Base-by-base conservation (phyloP, 92 coral and sea anemone genomes). In the Zoanthus sociatus region DNA sequence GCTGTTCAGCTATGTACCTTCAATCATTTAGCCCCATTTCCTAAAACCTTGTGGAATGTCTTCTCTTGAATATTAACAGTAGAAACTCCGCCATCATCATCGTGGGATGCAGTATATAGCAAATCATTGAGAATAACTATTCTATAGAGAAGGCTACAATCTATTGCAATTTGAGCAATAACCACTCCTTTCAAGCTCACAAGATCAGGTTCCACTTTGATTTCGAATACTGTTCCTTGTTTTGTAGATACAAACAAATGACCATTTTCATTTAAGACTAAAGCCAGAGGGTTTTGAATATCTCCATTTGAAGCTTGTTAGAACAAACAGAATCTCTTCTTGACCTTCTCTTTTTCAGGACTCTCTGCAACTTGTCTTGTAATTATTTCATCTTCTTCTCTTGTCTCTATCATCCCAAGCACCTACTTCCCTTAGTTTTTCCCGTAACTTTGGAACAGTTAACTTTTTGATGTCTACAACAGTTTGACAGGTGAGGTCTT, bases 81-180 rank as follows among this genome's bases (percentile, higher is more conserved):
- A 78, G 33, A 87, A 71, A 78, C 67, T 87, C 79, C 72, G 15
- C 90, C 86, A 47, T 87, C 32, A 67, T 68, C 60, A 33, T 6
- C 90, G 55, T 78, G 86, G 16, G 90, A 87, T 18, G 90, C 84
- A 31, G 79, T 51, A 46, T 70, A 78, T 70, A 87, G 30, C 7
- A 21, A 3, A 13, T 87, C 74, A 78, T 69, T 78, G 8, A 87
- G 61, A 87, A 87, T 7, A 11, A 79, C 71, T 17, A 87, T 42
- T 87, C 90, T 84, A 53, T 87, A 87, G 37, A 87, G 44, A 87
- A 64, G 90, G n/a, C 85, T 84, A 51, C 90, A 18, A 71, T 78
- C 26, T 70, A 87, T 42, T 31, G 55, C 50, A 14, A 87, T 71
- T 87, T 87, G 20, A 78, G 64, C 78, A 68, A 78, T 31, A 9